Conservation (phyloP, 2,797 vertebrate species). For the Crenichthys baileyi region DNA sequence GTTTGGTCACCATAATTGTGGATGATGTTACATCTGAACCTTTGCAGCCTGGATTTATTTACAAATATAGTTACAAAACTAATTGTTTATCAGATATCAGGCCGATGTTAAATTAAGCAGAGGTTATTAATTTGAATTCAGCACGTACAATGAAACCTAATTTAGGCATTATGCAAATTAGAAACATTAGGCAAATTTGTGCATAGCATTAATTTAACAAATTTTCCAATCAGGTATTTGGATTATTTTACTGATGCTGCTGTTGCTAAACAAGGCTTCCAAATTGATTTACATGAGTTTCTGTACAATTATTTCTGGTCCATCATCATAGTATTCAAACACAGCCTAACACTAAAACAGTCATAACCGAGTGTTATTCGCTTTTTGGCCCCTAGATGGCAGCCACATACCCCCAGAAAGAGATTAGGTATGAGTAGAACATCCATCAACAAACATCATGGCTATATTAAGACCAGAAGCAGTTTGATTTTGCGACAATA, state of each 20-base stretch:
- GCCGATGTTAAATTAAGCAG: not conserved
- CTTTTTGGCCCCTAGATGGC: not conserved
- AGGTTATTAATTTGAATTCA: not conserved
- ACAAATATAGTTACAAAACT: not conserved
- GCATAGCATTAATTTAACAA: too few species aligned
- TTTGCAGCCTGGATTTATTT: not conserved
- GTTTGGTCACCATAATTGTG: not conserved
- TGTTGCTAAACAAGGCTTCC: not conserved
- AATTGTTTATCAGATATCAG: not conserved
- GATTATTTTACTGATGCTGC: not conserved
- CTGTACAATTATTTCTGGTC: not conserved
- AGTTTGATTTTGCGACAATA: not conserved
- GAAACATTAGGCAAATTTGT: not conserved
- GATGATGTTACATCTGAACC: not conserved
- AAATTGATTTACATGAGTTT: not conserved
- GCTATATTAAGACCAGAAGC: not conserved
- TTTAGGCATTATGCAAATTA: not conserved
- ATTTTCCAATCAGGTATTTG: not conserved
- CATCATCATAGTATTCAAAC: not conserved
- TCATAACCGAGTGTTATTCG: not conserved
- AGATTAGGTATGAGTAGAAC: not conserved
- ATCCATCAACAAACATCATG: not conserved
- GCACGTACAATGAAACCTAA: not conserved
- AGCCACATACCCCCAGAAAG: not conserved
- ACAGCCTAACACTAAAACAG: not conserved